Conservation (phyloP, 2,113 vertebrate genomes). For the Gasterosteus aculeatus region DNA sequence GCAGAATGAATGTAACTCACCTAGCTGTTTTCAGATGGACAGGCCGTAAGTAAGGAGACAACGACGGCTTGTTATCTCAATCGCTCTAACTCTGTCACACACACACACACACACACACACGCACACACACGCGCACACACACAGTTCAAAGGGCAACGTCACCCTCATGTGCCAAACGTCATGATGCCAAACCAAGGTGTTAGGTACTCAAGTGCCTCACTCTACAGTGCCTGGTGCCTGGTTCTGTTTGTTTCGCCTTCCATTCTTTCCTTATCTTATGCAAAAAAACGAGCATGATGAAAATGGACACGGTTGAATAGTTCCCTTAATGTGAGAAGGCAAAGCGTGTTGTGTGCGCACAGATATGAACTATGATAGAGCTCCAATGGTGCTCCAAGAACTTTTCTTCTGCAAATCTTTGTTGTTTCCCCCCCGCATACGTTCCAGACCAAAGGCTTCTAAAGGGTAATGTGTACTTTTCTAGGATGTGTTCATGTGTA, state of each 20-base stretch:
- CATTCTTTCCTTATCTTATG: constrained; percentile 77
- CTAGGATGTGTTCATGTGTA: constrained; percentile 72
- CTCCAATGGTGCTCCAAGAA: constrained; percentile 63
- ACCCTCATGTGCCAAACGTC: constrained; percentile 72
- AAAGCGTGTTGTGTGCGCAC: constrained; percentile 37
- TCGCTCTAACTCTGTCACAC: too few relatives aligned
- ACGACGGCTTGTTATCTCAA: background rate
- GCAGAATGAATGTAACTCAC: constrained; percentile 42
- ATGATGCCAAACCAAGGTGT: constrained; percentile 74
- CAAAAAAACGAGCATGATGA: constrained; percentile 56
- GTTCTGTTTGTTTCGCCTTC: constrained; percentile 75
- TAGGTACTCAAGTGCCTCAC: constrained; percentile 82
- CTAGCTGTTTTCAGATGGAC: constrained; percentile 27
- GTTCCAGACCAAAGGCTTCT: constrained; percentile 73
- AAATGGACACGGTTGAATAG: constrained; percentile 36
- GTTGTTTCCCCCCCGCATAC: constrained; percentile 50
- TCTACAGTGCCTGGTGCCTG: constrained; percentile 78
- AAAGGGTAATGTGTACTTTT: constrained; percentile 64
- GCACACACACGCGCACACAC: constrained; percentile 10
- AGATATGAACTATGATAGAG: constrained; percentile 48
- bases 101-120: background rate
- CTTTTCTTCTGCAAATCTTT: constrained; percentile 51
- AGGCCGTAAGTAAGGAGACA: background rate
- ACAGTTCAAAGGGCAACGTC: constrained; percentile 52
- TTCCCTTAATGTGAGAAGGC: constrained; percentile 42